A percentile compares a stretch with the other conserved stretches of the same genome.
phyloP scores from a whole-genome alignment of 2,113 vertebrate species.

The Cairina moschata region DNA sequence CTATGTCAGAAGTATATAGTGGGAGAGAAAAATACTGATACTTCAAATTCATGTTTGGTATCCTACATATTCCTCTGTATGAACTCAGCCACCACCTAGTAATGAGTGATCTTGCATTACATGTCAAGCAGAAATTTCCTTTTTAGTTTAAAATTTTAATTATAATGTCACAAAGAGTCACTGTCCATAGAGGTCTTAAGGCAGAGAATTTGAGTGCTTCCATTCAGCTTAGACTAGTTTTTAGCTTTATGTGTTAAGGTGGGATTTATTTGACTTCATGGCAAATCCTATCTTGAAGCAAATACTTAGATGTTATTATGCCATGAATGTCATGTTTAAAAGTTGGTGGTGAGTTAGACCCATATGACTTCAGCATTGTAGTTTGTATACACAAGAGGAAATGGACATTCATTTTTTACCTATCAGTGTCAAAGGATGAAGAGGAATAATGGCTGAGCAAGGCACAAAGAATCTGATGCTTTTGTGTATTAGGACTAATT shows the following conservation, averaged over 20 bases:
- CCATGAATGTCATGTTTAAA: not conserved
- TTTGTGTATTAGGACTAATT: not conserved
- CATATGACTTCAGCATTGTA: not conserved
- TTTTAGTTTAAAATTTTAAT: not conserved
- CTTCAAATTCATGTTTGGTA: not conserved
- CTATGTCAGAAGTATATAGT: not conserved
- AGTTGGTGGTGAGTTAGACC: not conserved
- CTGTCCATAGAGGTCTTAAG: not conserved
- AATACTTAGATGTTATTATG: not conserved
- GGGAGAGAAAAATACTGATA: not conserved
- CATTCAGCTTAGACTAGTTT: not conserved
- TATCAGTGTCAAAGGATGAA: not conserved
- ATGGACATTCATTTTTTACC: not conserved
- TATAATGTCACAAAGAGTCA: not conserved
- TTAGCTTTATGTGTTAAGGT: not conserved
- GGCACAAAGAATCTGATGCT: not conserved
- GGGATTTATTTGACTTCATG: not conserved
- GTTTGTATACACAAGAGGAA: not conserved
- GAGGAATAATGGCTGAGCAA: not conserved
- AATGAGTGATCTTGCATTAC: not conserved
- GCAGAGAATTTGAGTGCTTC: not conserved
- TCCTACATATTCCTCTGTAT: not conserved
- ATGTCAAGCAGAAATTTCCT: not conserved
- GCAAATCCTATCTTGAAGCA: not conserved
- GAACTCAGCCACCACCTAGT: not conserved